Base-by-base conservation (phyloP, 2,888 invertebrate genomes). In the Lithophane semibrunnea region DNA sequence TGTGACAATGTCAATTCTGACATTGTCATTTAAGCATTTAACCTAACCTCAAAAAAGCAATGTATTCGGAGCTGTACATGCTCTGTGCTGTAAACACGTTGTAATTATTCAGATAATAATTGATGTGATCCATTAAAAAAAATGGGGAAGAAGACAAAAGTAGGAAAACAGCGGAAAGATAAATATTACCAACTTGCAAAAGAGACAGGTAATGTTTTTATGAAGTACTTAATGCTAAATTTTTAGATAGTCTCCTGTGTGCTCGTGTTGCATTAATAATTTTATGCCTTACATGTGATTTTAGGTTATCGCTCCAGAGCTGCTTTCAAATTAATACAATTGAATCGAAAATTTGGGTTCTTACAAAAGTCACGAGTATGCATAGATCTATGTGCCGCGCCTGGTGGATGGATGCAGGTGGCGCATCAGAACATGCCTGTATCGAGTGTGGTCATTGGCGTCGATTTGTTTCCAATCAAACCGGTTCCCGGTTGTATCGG, bases 331-430 rank as follows among this genome's bases (percentile, higher is more conserved):
- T 97, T 99, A 88, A 99, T 99, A 84, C 99, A 99, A 93, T 94
- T 99, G 72, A 99, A 99, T 95, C 97, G 99, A 84, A 99, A 99
- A 94, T 99, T 99, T 96, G 99, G 99, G 73, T 99, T 99, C 94
- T 97, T 99, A 10, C 99, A 99, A 97, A 98, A 98, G 92, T 99
- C 99, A 0, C 97, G 99, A 97, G 99, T 99, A 97, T 98, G 99
- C 88, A 98, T 99, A 91, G 99, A 99, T 97, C 97, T 99, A 82
- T 99, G 99, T 96, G 99, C 99, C 21, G 99, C 99, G 1, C 99
- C 99, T 0, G 99, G 99, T 92, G 99, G 99, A 88, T 99, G 99
- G 99, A 99, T 99, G 98, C 99, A 99, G 96, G 99, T 99, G 73
- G 99, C 99, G 68, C 98, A 98, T 90, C 98, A 99, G 94, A 99